phyloP scores from a whole-genome alignment of 2,113 vertebrate species.

The Triplophysa dalaica region DNA sequence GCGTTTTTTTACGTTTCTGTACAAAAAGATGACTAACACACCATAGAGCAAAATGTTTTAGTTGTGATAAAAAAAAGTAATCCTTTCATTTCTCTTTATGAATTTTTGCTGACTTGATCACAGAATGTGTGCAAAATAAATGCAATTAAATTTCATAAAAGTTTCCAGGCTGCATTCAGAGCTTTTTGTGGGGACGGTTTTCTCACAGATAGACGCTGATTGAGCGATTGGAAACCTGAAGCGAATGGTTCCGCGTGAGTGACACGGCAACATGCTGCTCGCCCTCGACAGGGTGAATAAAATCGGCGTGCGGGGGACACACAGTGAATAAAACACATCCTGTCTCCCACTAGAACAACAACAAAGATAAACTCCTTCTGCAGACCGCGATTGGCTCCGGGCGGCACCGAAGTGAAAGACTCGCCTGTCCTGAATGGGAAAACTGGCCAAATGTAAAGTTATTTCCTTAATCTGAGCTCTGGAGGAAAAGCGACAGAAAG shows the following conservation, averaged over 20 bases:
- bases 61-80: no score
- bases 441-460: conserved; percentile 43
- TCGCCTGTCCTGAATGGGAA: conserved; percentile 29
- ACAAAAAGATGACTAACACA: no score
- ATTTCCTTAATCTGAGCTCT: conserved; percentile 54
- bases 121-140: background rate
- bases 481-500: conserved; percentile 33
- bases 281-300: conserved; percentile 39
- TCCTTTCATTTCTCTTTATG: no score
- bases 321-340: conserved; percentile 45
- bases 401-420: conserved; percentile 46
- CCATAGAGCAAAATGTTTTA: no score
- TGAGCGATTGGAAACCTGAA: conserved; percentile 42
- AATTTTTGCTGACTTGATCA: no score
- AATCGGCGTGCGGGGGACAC: conserved; percentile 29
- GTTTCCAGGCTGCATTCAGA: background rate
- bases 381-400: conserved; percentile 46
- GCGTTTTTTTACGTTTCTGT: no score
- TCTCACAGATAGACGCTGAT: conserved; percentile 31
- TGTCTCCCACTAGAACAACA: conserved; percentile 32
- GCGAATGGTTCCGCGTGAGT: conserved; percentile 39
- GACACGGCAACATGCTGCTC: conserved; percentile 40
- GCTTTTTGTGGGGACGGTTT: background rate
- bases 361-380: conserved; percentile 52
- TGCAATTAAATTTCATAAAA: conserved; percentile 3